phyloP scores from a whole-genome alignment of 2,113 vertebrate genomes.

The Chaetodon auriga region DNA sequence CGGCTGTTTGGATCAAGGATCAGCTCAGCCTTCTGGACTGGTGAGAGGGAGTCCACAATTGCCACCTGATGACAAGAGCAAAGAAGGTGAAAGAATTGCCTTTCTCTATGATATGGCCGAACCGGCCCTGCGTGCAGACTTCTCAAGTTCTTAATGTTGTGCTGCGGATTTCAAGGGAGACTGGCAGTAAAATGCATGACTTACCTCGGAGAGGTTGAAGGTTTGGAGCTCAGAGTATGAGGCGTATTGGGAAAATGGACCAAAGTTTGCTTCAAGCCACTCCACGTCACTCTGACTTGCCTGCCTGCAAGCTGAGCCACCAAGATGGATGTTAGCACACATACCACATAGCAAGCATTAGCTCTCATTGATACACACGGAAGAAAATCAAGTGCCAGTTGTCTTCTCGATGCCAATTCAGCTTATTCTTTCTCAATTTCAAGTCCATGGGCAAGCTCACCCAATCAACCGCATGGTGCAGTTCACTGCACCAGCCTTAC shows the following conservation, averaged over 20 bases:
- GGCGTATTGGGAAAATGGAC: conserved; percentile 18
- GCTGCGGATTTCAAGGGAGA: neutral
- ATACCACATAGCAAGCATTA: neutral
- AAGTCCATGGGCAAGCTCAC: neutral
- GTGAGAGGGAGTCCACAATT: neutral
- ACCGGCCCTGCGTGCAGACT: neutral
- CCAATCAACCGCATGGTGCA: neutral
- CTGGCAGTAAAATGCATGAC: neutral
- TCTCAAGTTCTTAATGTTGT: neutral
- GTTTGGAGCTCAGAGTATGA: conserved; percentile 32
- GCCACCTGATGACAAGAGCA: neutral
- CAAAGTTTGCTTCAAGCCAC: conserved; percentile 47
- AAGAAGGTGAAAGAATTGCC: neutral
- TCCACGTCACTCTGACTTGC: conserved; percentile 3
- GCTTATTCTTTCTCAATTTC: neutral
- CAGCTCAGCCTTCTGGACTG: conserved; percentile 52
- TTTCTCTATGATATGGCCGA: neutral
- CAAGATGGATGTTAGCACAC: neutral
- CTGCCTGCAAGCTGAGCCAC: conserved; percentile 22
- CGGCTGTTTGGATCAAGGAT: conserved; percentile 38
- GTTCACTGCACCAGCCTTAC: conserved; percentile 3
- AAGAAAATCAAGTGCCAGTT: neutral
- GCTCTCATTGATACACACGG: neutral
- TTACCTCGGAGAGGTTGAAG: conserved; percentile 41
- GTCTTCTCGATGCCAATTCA: neutral